Percentiles rank a stretch among this genome's conserved stretches.
phyloP scores from a whole-genome alignment of 2,888 invertebrate species.

The Harpalus rufipes region DNA sequence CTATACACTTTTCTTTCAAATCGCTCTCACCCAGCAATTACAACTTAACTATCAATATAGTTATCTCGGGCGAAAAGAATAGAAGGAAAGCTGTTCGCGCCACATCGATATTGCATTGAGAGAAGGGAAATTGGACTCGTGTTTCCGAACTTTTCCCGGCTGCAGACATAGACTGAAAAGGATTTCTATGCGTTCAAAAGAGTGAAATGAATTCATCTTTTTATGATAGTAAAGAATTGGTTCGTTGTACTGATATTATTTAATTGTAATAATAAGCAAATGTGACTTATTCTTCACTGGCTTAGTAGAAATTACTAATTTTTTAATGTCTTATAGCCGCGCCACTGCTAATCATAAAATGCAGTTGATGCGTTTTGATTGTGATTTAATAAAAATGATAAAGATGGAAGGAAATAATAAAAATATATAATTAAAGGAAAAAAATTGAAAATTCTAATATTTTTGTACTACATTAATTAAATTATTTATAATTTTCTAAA shows the following conservation, averaged over 20 bases:
- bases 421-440: too few species aligned
- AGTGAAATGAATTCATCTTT: not conserved
- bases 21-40: conserved; percentile 56
- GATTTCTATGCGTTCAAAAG: not conserved
- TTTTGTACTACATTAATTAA: too few species aligned
- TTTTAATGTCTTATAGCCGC: too few species aligned
- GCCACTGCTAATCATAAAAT: too few species aligned
- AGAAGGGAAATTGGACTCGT: conserved; percentile 19
- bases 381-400: too few species aligned
- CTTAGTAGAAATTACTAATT: too few species aligned
- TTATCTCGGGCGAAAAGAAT: conserved; percentile 52
- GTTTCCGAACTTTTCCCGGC: conserved; percentile 28
- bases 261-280: not conserved
- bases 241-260: not conserved
- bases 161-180: conserved; percentile 10
- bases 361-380: too few species aligned
- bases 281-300: too few species aligned
- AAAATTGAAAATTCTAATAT: too few species aligned
- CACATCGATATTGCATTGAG: conserved; percentile 56
- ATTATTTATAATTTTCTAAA: too few species aligned
- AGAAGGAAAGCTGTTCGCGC: conserved; percentile 36
- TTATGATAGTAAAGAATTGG: not conserved
- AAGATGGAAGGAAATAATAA: too few species aligned
- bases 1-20: conserved; percentile 52
- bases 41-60: conserved; percentile 59